Evolutionary conservation across 2,888 invertebrate species (phyloP).

Genomic region (Yponomeuta sedellus): DNA sequence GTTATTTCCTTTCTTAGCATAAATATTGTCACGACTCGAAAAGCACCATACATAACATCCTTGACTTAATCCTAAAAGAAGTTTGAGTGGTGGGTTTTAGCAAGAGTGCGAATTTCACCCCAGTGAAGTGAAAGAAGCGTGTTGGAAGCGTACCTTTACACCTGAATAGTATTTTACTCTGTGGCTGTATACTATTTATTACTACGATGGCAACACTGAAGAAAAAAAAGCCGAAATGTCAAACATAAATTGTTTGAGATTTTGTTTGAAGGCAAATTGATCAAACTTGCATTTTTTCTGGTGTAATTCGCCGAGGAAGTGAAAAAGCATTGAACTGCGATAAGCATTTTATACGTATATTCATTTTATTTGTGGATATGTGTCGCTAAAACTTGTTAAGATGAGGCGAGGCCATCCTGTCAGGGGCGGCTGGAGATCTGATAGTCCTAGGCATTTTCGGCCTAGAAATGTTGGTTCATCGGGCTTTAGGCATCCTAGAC

Average conservation of each 20-base stretch:
- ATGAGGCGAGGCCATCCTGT: conserved; percentile 71
- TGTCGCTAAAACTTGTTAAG: conserved; percentile 13
- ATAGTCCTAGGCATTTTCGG: conserved; percentile 59
- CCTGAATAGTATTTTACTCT: not conserved
- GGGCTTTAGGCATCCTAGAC: conserved; percentile 47
- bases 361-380: conserved; percentile 30
- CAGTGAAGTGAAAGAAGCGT: too few species aligned
- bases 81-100: too few species aligned
- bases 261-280: conserved; percentile 3
- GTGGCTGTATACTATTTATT: too few species aligned
- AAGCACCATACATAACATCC: too few species aligned
- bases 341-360: conserved; percentile 15
- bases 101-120: too few species aligned
- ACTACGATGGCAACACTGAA: not conserved
- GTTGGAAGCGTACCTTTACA: too few species aligned
- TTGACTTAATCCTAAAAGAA: too few species aligned
- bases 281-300: conserved; percentile 12
- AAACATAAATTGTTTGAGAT: conserved; percentile 23
- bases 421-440: conserved; percentile 63
- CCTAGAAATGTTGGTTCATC: conserved; percentile 50
- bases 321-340: too few species aligned
- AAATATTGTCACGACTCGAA: too few species aligned
- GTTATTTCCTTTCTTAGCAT: too few species aligned
- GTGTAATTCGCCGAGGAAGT: too few species aligned
- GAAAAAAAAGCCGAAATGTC: conserved; percentile 27